Percentiles rank a stretch among this genome's conserved stretches.
These are phyloP conservation scores for Pomatorhinus ruficollis DNA, from an alignment of 2,113 vertebrate species.

Conservation along the genomic window DNA sequence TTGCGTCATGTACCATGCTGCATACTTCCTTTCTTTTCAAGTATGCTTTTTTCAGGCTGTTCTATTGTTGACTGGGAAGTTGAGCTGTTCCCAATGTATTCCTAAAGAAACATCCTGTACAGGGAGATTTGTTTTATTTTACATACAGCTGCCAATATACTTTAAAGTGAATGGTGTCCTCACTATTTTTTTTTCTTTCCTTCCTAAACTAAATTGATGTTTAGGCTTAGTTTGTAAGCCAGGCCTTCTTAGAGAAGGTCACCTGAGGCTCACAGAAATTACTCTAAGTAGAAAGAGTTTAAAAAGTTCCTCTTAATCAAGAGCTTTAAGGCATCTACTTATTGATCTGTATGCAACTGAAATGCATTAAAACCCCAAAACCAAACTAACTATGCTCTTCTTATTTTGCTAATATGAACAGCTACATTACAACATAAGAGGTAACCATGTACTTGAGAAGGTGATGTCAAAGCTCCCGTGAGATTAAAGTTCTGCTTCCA, in stretches of 20 bases:
- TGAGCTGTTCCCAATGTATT: constrained; percentile 3
- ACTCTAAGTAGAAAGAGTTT: background rate
- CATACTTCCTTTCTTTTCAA: constrained; percentile 56
- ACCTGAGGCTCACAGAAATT: background rate
- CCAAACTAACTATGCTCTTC: background rate
- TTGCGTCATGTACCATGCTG: background rate
- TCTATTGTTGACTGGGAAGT: constrained; percentile 30
- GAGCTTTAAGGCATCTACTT: background rate
- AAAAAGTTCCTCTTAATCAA: background rate
- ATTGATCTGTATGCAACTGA: background rate
- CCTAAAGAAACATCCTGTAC: constrained; percentile 45
- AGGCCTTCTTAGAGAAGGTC: background rate
- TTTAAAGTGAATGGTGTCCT: constrained; percentile 13
- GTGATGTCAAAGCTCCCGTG: fast-evolving
- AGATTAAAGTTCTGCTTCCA: background rate
- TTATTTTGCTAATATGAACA: background rate
- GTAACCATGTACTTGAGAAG: background rate
- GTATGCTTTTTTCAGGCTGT: background rate
- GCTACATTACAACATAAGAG: background rate
- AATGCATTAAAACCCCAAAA: background rate
- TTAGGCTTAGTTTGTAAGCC: background rate
- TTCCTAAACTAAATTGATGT: background rate
- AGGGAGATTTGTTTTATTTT: constrained; percentile 52
- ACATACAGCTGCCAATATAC: background rate
- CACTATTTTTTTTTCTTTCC: background rate